Percentiles rank a stretch among this genome's conserved stretches.
These are phyloP conservation scores for Lasioglossum pauxillum DNA, from an alignment of 2,888 invertebrate genomes.

Conservation along the genomic window DNA sequence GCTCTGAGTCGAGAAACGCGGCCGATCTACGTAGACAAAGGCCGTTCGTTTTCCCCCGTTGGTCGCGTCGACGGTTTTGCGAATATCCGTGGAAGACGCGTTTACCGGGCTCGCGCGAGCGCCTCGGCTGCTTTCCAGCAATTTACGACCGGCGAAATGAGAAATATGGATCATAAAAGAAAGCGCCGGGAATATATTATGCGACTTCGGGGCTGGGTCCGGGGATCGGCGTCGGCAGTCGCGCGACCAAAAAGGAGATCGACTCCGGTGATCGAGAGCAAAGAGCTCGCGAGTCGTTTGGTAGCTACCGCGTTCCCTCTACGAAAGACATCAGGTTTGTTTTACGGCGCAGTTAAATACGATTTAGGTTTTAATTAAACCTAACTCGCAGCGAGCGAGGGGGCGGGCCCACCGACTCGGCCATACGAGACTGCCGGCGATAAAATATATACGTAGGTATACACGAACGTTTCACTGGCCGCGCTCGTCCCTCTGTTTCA, in stretches of 20 bases:
- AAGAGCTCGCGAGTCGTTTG: constrained; percentile 61
- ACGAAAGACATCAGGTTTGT: constrained; percentile 78
- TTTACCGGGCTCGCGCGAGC: neutral
- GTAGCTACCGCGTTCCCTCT: constrained; percentile 70
- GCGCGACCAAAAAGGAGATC: constrained; percentile 50
- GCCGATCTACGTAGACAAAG: neutral
- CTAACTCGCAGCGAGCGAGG: constrained; percentile 73
- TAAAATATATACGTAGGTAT: constrained; percentile 72
- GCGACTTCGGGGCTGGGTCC: constrained; percentile 1
- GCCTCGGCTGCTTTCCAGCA: constrained; percentile 21
- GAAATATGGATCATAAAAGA: constrained; percentile 60
- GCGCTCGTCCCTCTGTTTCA: constrained; percentile 37
- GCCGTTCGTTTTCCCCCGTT: neutral
- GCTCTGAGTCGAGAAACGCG: neutral
- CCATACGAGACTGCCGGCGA: constrained; percentile 70
- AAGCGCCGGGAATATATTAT: constrained; percentile 44
- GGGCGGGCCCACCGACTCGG: constrained; percentile 64
- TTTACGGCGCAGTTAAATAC: constrained; percentile 80
- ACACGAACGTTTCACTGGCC: constrained; percentile 51
- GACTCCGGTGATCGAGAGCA: constrained; percentile 54
- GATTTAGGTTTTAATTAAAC: constrained; percentile 81
- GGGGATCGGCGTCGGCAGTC: constrained; percentile 19
- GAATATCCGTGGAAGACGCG: neutral
- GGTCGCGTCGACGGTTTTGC: constrained; percentile 21
- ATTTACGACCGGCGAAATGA: constrained; percentile 49